These are phyloP conservation scores for Bradypus variegatus DNA, from an alignment of 2,797 vertebrate genomes.

Conservation along the genomic window DNA sequence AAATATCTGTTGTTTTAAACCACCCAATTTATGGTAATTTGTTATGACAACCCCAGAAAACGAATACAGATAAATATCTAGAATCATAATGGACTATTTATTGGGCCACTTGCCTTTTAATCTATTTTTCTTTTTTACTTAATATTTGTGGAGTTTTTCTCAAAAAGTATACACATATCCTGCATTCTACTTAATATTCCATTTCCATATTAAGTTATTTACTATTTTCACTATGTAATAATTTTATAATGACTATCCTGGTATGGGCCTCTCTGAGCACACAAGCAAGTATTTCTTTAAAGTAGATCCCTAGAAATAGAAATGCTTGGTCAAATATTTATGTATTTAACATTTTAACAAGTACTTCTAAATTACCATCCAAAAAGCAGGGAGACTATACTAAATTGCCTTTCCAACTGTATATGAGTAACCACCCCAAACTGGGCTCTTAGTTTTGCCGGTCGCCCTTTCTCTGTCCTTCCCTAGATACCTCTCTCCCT, in stretches of 20 bases:
- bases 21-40: too few species aligned
- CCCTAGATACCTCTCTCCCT: not conserved
- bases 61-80: not conserved
- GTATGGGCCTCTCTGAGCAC: not conserved
- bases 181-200: not conserved
- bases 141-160: not conserved
- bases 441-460: too few species aligned
- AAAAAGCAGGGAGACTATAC: not conserved
- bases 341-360: constrained; percentile 16
- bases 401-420: not conserved
- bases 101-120: not conserved
- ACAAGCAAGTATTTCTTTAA: not conserved
- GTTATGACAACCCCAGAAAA: not conserved
- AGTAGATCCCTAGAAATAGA: not conserved
- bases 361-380: not conserved
- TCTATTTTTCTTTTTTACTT: not conserved
- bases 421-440: not conserved
- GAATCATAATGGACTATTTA: not conserved
- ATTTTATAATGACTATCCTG: not conserved
- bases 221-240: not conserved
- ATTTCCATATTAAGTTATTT: not conserved
- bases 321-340: not conserved
- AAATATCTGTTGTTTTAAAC: too few species aligned
- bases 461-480: not conserved
- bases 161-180: not conserved